These are phyloP conservation scores for Pituophis catenifer DNA, from an alignment of 2,113 vertebrate genomes.

Conservation along the genomic window DNA sequence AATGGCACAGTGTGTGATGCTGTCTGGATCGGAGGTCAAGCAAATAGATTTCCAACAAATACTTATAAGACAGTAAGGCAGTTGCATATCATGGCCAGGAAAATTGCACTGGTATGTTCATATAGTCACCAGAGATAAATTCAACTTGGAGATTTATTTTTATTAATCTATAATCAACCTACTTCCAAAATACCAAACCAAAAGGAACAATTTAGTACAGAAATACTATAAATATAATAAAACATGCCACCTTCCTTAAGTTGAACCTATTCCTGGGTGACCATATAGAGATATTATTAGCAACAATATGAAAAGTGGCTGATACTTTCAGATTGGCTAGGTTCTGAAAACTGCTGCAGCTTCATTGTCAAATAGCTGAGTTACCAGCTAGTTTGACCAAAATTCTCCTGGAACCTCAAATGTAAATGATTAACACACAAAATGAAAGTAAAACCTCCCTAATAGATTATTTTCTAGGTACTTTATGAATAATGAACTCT, in stretches of 20 bases:
- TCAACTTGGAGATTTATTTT: not conserved
- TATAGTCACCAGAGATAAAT: not conserved
- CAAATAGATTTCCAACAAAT: not conserved
- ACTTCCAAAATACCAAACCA: not conserved
- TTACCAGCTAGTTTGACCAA: not conserved
- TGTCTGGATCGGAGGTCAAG: not conserved
- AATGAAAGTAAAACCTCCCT: not conserved
- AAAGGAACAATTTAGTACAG: not conserved
- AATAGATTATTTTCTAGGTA: not conserved
- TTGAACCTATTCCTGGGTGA: not conserved
- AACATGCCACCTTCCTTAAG: not conserved
- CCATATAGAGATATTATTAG: not conserved
- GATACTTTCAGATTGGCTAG: not conserved
- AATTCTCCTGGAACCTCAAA: not conserved
- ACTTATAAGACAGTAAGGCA: not conserved
- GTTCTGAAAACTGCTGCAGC: not conserved
- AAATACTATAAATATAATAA: not conserved
- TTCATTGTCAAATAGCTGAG: not conserved
- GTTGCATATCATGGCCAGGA: not conserved
- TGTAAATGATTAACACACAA: not conserved
- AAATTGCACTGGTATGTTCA: not conserved
- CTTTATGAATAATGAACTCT: not conserved
- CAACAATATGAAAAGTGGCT: not conserved
- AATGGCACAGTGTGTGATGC: not conserved
- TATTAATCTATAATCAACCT: not conserved